These are phyloP conservation scores for Mus minutoides DNA, from an alignment of 2,797 vertebrate genomes.

Conservation along the genomic window DNA sequence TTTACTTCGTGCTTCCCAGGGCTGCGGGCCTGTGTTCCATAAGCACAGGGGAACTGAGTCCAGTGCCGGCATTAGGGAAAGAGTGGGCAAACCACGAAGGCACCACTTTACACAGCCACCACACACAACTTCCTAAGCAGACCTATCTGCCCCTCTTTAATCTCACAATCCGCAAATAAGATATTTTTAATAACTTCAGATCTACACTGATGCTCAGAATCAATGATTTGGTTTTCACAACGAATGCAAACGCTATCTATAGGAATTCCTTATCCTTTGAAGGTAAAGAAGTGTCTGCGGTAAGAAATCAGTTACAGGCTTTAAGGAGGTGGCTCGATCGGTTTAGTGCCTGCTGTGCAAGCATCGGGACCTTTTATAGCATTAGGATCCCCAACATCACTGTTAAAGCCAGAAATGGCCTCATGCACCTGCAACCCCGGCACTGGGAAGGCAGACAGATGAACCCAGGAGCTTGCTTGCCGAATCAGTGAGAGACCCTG, in stretches of 20 bases:
- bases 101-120: background rate
- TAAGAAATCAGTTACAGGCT: slow-evolving; percentile 10
- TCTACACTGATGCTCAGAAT: background rate
- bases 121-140: background rate
- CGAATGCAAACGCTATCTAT: background rate
- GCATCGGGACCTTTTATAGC: too few relatives aligned
- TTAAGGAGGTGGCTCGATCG: background rate
- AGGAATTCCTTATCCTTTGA: background rate
- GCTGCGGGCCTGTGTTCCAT: too few relatives aligned
- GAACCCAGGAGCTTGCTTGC: background rate
- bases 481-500: background rate
- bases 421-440: background rate
- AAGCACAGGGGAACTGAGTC: background rate
- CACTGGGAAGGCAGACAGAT: background rate
- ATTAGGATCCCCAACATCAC: background rate
- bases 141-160: background rate
- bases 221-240: background rate
- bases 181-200: slow-evolving; percentile 19
- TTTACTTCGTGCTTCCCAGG: background rate
- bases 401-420: background rate
- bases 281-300: background rate
- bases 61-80: background rate
- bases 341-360: background rate
- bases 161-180: background rate
- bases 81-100: background rate